phyloP scores from a whole-genome alignment of 2,888 invertebrate genomes.

The Artemia sp. region DNA sequence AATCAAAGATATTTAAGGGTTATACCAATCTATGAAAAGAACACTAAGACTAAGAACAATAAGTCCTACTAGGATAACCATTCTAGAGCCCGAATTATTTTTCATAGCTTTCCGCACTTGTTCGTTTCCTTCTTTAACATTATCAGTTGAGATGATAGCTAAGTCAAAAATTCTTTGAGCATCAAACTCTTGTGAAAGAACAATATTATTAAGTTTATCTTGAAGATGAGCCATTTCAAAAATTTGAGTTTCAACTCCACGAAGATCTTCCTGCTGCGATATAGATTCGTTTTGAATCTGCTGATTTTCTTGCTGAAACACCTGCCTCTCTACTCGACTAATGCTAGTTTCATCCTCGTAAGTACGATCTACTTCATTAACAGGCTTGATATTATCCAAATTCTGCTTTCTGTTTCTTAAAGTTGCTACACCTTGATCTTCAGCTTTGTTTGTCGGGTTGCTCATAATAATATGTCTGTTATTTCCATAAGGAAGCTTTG shows the following conservation, averaged over 20 bases:
- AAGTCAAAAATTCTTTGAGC: slow-evolving; percentile 75
- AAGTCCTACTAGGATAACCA: slow-evolving; percentile 71
- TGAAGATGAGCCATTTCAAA: slow-evolving; percentile 88
- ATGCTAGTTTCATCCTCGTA: slow-evolving; percentile 44
- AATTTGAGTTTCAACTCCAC: slow-evolving; percentile 75
- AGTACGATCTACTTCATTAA: background rate
- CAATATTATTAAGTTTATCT: slow-evolving; percentile 85
- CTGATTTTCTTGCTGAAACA: slow-evolving; percentile 81
- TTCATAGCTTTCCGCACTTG: slow-evolving; percentile 93
- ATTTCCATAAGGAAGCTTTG: background rate
- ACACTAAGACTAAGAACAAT: slow-evolving; percentile 88
- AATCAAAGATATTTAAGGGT: slow-evolving; percentile 42
- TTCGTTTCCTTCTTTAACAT: slow-evolving; percentile 88
- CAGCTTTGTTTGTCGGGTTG: background rate
- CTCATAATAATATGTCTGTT: background rate
- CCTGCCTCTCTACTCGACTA: slow-evolving; percentile 71
- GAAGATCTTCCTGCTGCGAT: slow-evolving; percentile 73
- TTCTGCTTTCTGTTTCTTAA: slow-evolving; percentile 7
- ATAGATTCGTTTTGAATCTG: slow-evolving; percentile 71
- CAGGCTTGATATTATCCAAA: background rate
- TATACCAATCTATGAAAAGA: slow-evolving; percentile 96
- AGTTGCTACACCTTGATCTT: background rate
- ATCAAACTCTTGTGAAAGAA: slow-evolving; percentile 80
- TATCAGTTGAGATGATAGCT: slow-evolving; percentile 80
- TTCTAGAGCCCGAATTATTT: slow-evolving; percentile 82